A percentile compares a stretch with the other conserved stretches of the same genome.
Evolutionary conservation across 2,888 invertebrate species (phyloP).

Genomic region (Neoaliturus tenellus): DNA sequence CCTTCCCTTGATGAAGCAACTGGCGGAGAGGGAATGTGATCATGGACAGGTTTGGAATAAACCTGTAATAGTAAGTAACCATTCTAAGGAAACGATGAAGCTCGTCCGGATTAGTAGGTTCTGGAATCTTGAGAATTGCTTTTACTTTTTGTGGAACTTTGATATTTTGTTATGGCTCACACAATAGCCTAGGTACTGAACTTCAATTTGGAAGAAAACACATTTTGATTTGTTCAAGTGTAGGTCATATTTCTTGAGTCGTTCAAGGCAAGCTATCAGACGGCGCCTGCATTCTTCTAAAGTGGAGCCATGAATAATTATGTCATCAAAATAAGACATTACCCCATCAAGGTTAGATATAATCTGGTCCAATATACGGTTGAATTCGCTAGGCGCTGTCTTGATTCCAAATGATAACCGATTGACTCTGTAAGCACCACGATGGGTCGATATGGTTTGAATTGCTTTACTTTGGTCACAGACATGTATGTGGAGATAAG

Average conservation of each 20-base stretch:
- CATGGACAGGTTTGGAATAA: slow-evolving; percentile 23
- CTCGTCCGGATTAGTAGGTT: slow-evolving; percentile 3
- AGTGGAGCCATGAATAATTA: slow-evolving; percentile 12
- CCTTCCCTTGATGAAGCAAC: neutral
- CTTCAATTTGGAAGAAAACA: slow-evolving; percentile 47
- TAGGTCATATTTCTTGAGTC: too few species aligned
- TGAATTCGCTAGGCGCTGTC: slow-evolving; percentile 39
- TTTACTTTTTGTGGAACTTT: slow-evolving; percentile 53
- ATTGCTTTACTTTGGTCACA: slow-evolving; percentile 61
- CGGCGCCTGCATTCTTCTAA: neutral
- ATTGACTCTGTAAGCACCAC: slow-evolving; percentile 27
- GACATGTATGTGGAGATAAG: slow-evolving; percentile 63
- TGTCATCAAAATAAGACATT: slow-evolving; percentile 40
- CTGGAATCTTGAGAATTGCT: slow-evolving; percentile 35
- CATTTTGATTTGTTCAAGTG: slow-evolving; percentile 41
- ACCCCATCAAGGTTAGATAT: slow-evolving; percentile 68
- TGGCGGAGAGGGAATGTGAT: slow-evolving; percentile 8
- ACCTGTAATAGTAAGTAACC: slow-evolving; percentile 29
- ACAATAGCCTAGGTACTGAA: slow-evolving; percentile 63
- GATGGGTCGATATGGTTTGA: slow-evolving; percentile 61
- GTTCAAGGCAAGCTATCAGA: neutral
- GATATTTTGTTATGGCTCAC: slow-evolving; percentile 46
- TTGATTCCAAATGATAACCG: slow-evolving; percentile 53
- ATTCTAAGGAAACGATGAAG: slow-evolving; percentile 34
- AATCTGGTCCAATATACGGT: slow-evolving; percentile 66